Conservation (phyloP, 2,888 invertebrate species). For the Lepeophtheirus nordmannii region DNA sequence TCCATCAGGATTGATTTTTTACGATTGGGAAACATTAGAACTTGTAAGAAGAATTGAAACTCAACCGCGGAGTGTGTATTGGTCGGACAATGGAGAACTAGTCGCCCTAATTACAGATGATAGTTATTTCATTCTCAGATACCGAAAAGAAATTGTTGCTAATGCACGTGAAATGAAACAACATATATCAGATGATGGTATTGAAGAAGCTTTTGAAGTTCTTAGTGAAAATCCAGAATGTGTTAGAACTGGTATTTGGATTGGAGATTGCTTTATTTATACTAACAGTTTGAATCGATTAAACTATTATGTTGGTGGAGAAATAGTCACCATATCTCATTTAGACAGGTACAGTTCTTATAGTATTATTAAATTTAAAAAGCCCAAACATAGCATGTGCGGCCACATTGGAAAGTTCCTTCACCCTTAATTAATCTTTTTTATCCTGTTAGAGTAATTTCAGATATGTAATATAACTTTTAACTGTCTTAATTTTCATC, state of each 20-base stretch:
- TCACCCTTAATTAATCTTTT: no score
- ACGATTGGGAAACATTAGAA: conserved; percentile 71
- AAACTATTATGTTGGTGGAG: conserved; percentile 98
- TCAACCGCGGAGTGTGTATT: conserved; percentile 77
- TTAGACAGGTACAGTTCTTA: conserved; percentile 49
- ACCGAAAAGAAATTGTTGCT: conserved; percentile 65
- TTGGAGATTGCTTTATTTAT: conserved; percentile 98
- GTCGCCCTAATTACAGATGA: conserved; percentile 90
- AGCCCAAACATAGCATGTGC: no score
- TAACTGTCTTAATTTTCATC: no score
- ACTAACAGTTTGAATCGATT: conserved; percentile 92
- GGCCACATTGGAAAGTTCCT: no score
- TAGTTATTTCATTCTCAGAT: conserved; percentile 80
- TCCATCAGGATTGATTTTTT: conserved; percentile 79
- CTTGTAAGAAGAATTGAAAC: conserved; percentile 90
- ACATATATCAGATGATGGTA: conserved; percentile 61
- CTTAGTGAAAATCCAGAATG: conserved; percentile 73
- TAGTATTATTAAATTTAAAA: not conserved
- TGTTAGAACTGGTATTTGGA: conserved; percentile 89
- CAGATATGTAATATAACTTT: no score
- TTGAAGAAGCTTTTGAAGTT: conserved; percentile 89
- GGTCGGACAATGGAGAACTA: conserved; percentile 88
- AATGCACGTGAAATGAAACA: conserved; percentile 56
- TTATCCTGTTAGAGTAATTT: no score
- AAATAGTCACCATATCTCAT: conserved; percentile 94